Evolutionary conservation across 1,140 invertebrate genomes (phyloP).

Genomic region (Pachyrhynchus sulphureomaculatus): DNA sequence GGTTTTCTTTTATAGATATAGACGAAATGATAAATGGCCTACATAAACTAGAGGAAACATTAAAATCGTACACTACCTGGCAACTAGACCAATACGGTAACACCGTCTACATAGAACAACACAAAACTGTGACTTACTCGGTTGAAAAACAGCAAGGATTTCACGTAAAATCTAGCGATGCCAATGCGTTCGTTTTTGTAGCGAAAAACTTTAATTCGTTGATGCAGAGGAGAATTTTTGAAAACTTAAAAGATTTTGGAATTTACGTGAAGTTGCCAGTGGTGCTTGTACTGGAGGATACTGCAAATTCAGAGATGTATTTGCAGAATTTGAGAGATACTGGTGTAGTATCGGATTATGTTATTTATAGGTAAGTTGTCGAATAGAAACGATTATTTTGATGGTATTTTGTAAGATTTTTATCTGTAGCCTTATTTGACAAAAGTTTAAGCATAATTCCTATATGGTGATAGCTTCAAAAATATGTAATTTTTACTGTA

Average conservation of each 20-base stretch:
- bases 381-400: no score
- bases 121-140: conserved; percentile 39
- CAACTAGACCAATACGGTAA: conserved; percentile 23
- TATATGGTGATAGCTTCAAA: no score
- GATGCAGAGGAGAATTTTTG: conserved; percentile 34
- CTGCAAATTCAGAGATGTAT: conserved; percentile 20
- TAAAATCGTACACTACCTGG: conserved; percentile 49
- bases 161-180: conserved; percentile 28
- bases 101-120: conserved; percentile 30
- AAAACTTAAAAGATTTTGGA: conserved; percentile 38
- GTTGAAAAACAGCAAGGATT: conserved; percentile 35
- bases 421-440: no score
- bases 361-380: conserved; percentile 28
- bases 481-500: no score
- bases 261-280: conserved; percentile 39
- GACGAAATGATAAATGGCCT: conserved; percentile 45
- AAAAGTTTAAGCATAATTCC: no score
- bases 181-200: conserved; percentile 44
- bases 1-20: conserved; percentile 51
- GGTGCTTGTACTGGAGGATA: conserved; percentile 39
- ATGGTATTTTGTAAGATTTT: no score
- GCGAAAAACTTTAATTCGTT: conserved; percentile 34
- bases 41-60: conserved; percentile 43
- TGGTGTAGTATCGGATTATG: conserved; percentile 36
- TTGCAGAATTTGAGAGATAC: conserved; percentile 28